A percentile compares a stretch with the other conserved stretches of the same genome.
Conservation (phyloP, 2,888 invertebrate species). For the Andrena haemorrhoa region DNA sequence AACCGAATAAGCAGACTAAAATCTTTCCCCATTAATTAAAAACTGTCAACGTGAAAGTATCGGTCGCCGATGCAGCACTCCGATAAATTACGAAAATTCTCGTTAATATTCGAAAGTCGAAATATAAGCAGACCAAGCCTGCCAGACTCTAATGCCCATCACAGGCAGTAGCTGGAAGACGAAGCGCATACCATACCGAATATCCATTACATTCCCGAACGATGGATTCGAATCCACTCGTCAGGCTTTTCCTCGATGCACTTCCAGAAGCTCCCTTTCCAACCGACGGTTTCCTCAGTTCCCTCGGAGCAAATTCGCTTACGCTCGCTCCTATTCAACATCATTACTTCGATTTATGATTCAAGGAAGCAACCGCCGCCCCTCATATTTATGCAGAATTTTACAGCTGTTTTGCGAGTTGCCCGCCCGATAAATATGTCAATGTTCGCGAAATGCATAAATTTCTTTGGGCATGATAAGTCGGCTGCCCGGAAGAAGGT, state of each 20-base stretch:
- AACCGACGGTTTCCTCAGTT: neutral
- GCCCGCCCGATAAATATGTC: conserved; percentile 35
- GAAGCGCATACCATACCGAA: too few species aligned
- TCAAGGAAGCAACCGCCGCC: neutral
- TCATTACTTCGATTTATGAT: conserved; percentile 33
- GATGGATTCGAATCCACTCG: neutral
- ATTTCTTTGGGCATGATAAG: conserved; percentile 44
- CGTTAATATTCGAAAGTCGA: too few species aligned
- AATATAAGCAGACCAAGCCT: too few species aligned
- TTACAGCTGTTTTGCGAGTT: conserved; percentile 15
- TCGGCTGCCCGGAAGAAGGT: conserved; percentile 13
- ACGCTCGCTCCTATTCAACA: neutral
- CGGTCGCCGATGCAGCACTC: too few species aligned
- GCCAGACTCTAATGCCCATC: too few species aligned
- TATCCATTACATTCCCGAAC: neutral
- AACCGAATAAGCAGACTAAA: too few species aligned
- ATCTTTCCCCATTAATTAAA: too few species aligned
- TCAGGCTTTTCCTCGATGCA: neutral
- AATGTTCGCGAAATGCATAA: conserved; percentile 9
- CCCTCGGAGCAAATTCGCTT: neutral
- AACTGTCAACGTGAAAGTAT: too few species aligned
- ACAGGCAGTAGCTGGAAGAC: too few species aligned
- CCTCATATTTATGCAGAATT: conserved; percentile 30
- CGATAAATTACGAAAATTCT: too few species aligned
- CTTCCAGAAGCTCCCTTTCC: neutral